Base-by-base conservation (phyloP, 2,888 invertebrate genomes). In the Liposcelis brunnea region DNA sequence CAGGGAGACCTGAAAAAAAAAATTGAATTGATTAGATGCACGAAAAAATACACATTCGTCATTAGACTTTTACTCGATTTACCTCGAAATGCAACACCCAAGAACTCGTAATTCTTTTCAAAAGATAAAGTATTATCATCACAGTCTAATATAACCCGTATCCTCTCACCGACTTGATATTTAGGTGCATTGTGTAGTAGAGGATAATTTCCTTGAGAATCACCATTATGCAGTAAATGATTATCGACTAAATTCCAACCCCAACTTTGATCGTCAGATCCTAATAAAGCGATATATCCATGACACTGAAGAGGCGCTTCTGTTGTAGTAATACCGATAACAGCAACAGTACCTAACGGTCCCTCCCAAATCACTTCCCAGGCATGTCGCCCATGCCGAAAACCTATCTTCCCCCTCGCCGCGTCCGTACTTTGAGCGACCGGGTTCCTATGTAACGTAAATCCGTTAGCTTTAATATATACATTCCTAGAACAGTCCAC, bases 351-450 rank as follows among this genome's bases (percentile, higher is more conserved):
- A 8, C 97, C 97, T 49, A 97, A 66, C 2, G 97, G 97, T 12
- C 97, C 95, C 69, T 94, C 93, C 94, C 94, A 95, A 64, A 91
- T 87, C 7, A 95, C 84, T 68, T 95, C 94, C 95, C 95, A 95
- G 18, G 91, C 85, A 66, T 95, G 95, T 50, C 94, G 74, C 7
- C 94, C 95, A 59, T 82, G 77, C 55, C 80, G 71, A 62, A 93
- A 94, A 1, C 93, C 87, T 57, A 87, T 78, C 73, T 87, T 95
- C 52, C 76, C 85, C 65, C 83, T 76, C 54, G 80, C 84, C 52
- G 87, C 94, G 68, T 98, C 97, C 48, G 95, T 97, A 65, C 93
- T 94, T 67, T 97, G 97, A 34, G 97, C 97, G 43, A 98, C 90
- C 40, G 97, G 97, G 66, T 95, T 94, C 59, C 97, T 79, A 69